Base-by-base conservation (phyloP, 2,888 invertebrate species). In the Volucella bombylans region DNA sequence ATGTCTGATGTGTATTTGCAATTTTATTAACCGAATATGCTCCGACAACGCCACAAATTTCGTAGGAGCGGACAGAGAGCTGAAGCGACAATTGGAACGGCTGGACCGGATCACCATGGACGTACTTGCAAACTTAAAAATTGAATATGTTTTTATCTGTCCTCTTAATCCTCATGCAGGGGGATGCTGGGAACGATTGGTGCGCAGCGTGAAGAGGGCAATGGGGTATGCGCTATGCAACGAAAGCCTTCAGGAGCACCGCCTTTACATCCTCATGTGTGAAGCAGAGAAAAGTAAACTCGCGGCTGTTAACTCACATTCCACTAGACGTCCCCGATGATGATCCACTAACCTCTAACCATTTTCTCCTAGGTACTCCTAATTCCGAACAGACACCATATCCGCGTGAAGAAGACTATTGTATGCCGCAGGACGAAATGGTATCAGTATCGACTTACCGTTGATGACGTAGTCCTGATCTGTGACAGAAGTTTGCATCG, bases 271-370 rank as follows among this genome's bases (percentile, higher is more conserved):
- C 23, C 23, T 23, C 23, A 2, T 23, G 3, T 23, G 23, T 23
- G 23, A 23, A 23, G 23, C 23, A 1, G 23, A 23, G 23, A 23
- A 23, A 2, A 23, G 23, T 23, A 0, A 79, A 74, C 23, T 78
- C 72, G 1, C 49, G 77, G 15, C 73, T 77, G 11, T 45, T 78
- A 10, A 82, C 82, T 4, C 73, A 85, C 41, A 68, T 80, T 15
- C 49, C 62, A 12, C 50, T 80, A 31, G 72, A 80, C 10, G 45
- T 39, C 14, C 8, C 76, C 31, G 72, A 64, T 14, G 49, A 72
- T 6, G 59, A 76, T 12, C 71, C 76, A 10, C 72, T 80, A n/a
- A 77, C 82, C 11, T 71, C 61, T 4, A 82, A 77, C 11, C 23
- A 23, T 23, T 23, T 23, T 23, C 23, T 23, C 2, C 2, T 23